Percentiles rank a stretch among this genome's conserved stretches.
These are phyloP conservation scores for Sericinus montela DNA, from an alignment of 2,888 invertebrate species.

Conservation along the genomic window DNA sequence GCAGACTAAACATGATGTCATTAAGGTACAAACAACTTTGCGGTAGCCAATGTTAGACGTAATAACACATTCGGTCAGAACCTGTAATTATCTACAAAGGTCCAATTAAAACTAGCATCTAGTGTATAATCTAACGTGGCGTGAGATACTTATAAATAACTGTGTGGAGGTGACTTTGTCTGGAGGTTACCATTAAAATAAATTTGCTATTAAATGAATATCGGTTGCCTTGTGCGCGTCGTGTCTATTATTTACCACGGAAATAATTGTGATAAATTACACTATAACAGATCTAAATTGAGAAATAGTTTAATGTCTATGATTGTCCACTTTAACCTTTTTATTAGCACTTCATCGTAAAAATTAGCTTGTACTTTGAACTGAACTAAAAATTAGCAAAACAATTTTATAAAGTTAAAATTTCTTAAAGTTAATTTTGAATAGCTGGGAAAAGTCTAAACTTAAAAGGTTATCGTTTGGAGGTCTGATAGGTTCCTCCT, in stretches of 20 bases:
- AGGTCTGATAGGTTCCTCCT: no score
- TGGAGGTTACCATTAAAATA: slow-evolving; percentile 31
- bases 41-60: slow-evolving; percentile 34
- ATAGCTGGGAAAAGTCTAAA: no score
- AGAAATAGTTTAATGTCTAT: no score
- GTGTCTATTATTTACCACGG: background rate
- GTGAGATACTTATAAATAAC: slow-evolving; percentile 27
- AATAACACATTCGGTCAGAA: slow-evolving; percentile 28
- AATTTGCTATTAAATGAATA: slow-evolving; percentile 16
- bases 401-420: no score
- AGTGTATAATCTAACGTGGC: slow-evolving; percentile 31
- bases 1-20: slow-evolving; percentile 54
- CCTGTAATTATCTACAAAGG: slow-evolving; percentile 36
- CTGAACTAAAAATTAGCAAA: no score
- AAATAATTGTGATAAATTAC: background rate
- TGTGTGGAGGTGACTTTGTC: slow-evolving; percentile 35
- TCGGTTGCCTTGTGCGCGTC: background rate
- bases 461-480: no score
- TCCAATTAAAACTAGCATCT: slow-evolving; percentile 34
- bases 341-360: no score
- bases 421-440: no score
- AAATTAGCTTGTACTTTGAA: no score
- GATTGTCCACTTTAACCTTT: no score
- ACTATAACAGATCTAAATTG: background rate
- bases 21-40: slow-evolving; percentile 30